Evolutionary conservation across 1,140 invertebrate species (phyloP).

Genomic region (Leptinotarsa lineolata): DNA sequence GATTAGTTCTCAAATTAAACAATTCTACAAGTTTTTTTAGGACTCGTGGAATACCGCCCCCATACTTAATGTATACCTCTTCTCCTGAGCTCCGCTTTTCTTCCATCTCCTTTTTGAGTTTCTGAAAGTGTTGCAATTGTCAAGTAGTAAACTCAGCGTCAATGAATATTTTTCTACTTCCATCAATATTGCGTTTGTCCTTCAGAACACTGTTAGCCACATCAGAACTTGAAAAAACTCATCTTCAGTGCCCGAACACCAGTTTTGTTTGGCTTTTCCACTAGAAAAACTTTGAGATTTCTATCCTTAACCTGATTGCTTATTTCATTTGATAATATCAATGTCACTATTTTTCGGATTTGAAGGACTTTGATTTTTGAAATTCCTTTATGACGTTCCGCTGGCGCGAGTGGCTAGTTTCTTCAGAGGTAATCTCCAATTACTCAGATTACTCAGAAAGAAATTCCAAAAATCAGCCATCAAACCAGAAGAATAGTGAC

Average conservation of each 20-base stretch:
- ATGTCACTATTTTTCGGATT: no score
- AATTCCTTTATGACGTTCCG: no score
- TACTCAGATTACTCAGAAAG: no score
- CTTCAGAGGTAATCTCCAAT: no score
- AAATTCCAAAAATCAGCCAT: no score
- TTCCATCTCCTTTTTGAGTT: not conserved
- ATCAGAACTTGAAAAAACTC: not conserved
- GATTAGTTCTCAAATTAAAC: not conserved
- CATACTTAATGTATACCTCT: not conserved
- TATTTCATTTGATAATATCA: not conserved
- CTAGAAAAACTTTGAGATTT: not conserved
- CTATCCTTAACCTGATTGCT: not conserved
- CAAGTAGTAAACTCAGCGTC: not conserved
- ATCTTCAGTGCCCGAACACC: not conserved
- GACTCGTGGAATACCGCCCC: not conserved
- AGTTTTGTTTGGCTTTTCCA: not conserved
- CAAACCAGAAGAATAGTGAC: no score
- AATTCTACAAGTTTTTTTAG: not conserved
- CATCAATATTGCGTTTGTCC: not conserved
- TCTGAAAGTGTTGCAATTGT: constrained; percentile 13
- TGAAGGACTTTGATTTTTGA: no score
- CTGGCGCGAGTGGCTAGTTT: no score
- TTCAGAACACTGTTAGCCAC: not conserved
- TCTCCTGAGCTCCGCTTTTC: not conserved
- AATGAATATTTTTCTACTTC: not conserved